Base-by-base conservation (phyloP, 2,888 invertebrate genomes). In the Shargacucullia verbasci region DNA sequence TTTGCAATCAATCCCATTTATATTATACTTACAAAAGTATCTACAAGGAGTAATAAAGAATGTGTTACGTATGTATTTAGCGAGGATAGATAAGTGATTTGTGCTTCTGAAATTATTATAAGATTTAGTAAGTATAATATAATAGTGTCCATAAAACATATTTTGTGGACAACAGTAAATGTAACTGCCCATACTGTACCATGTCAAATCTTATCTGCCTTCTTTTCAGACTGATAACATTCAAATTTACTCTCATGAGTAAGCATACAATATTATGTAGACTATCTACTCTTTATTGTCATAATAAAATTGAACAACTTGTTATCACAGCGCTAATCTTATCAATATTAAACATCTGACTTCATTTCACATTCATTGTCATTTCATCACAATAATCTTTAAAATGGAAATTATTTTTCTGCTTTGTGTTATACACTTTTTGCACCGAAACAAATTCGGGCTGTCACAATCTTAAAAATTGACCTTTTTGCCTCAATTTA, bases 251-350 rank as follows among this genome's bases (percentile, higher is more conserved):
- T 33, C 41, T 55, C 35, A 44, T n/a, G 8, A 27, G 14, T 14
- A 29, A 13, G 3, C 34, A 50, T 41, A 15, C 48, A 50, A 49
- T 60, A 55, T 43, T 14, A 37, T 41, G 46, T 41, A 33, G 15
- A 55, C 52, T 55, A 57, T 59, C 53, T 52, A 58, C 11, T 37
- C 35, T 60, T 71, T 77, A 77, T 77, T 77, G 79, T 78, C 76
- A 69, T 53, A 53, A 57, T 67, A 63, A 57, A 61, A 70, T 74
- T 53, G 45, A 68, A 63, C 60, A 63, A 58, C 49, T 61, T 62
- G 46, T 44, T 76, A 78, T 78, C 78, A 78, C 79, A 78, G 75
- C 40, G 53, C 54, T 72, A 61, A 63, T 68, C 61, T 68, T 70
- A 68, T 64, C 65, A 62, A 72, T 64, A 70, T 64, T 64, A 27